Percentiles rank a stretch among this genome's conserved stretches.
Conservation (phyloP, 2,797 vertebrate species). For the Anomalospiza imberbis region DNA sequence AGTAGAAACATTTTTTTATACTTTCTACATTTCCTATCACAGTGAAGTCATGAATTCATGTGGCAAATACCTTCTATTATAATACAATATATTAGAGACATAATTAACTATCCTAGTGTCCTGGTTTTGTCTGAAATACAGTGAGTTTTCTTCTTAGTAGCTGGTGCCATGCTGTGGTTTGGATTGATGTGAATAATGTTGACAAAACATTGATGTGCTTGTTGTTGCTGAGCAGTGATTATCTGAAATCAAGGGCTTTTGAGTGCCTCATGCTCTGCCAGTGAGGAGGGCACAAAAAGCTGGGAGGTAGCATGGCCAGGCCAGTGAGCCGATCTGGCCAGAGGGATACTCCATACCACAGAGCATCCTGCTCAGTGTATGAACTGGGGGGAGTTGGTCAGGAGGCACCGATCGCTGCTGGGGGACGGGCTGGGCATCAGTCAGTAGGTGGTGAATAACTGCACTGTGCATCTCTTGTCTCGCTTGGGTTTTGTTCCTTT, state of each 20-base stretch:
- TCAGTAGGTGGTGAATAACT: background rate
- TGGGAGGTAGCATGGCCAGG: accelerated
- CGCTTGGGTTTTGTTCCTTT: background rate
- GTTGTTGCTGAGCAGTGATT: background rate
- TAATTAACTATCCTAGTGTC: background rate
- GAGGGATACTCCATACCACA: background rate
- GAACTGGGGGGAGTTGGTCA: background rate
- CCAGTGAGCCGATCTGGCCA: background rate
- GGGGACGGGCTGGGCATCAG: background rate
- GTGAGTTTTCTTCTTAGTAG: background rate
- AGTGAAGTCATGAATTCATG: background rate
- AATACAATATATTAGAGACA: background rate
- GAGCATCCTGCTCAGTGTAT: background rate
- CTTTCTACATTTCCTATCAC: background rate
- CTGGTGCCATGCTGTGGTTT: background rate
- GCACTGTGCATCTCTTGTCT: background rate
- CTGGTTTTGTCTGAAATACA: background rate
- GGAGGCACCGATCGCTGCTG: background rate
- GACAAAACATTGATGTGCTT: background rate
- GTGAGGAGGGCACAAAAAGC: background rate
- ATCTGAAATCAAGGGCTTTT: background rate
- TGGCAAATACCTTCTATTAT: background rate
- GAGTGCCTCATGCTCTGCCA: accelerated
- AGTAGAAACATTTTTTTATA: background rate
- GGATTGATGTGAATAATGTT: background rate